Evolutionary conservation across 2,888 invertebrate species (phyloP), one percentile per base, ranked within the genome.

Genomic region (Notodonta dromedarius): DNA sequence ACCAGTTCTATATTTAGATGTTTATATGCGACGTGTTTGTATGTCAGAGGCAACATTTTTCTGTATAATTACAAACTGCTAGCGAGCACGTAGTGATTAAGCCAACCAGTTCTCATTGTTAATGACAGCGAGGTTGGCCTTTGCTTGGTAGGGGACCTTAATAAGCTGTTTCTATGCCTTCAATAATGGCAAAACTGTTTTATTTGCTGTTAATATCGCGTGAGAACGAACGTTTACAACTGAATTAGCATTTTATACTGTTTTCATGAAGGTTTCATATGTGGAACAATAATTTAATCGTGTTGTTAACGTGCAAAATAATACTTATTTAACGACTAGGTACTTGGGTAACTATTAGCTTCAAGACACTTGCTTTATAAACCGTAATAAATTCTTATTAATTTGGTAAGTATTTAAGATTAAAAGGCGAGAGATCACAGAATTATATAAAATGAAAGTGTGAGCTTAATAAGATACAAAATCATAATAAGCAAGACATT

Each of bases 51-150:
- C 53, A 7, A 55, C 35, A 53, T 62, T 50, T 44, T 35, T 39
- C 59, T 48, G 32, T 56, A 50, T 70, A 66, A 66, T 71, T 69
- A 69, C 65, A n/a, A 24, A 55, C 53, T 12, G 56, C 32, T 39
- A 58, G 61, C 55, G 50, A 52, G 46, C 44, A 39, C 39, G 56
- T 57, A 52, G 61, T 62, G 60, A 62, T 65, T 73, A 73, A 67
- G 51, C 60, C 57, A 61, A 61, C 65, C 61, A 63, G 58, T 52
- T 42, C 35, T 61, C 64, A 63, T 65, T 69, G 70, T 70, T 63
- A 62, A 61, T 63, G 54, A 59, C 44, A 57, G 53, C 50, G 56
- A 56, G 39, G 39, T 39, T 39, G 14, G 39, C 8, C 39, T 54
- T 54, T 39, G 14, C 54, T n/a, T 39, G n/a, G 14, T 48, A 40